A percentile compares a stretch with the other conserved stretches of the same genome.
These are phyloP conservation scores for Coreoperca whiteheadi DNA, from an alignment of 2,113 vertebrate genomes.

Conservation along the genomic window DNA sequence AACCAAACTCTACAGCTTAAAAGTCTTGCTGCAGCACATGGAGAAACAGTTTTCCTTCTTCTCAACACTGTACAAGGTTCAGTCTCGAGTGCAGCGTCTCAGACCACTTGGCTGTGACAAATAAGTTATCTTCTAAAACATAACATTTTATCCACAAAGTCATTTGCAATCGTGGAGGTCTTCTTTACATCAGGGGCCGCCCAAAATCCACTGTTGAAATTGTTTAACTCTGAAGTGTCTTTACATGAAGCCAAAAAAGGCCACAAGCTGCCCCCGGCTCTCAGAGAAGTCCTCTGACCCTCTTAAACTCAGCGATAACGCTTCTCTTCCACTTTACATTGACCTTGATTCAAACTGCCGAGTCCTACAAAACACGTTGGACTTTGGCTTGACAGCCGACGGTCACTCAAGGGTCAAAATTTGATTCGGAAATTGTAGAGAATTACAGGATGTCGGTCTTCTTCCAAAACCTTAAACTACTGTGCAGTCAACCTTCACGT, in stretches of 20 bases:
- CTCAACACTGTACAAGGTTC: background rate
- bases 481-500: no score
- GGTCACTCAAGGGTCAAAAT: no score
- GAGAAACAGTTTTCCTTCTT: constrained; percentile 6
- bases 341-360: background rate
- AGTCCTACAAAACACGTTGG: no score
- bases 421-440: no score
- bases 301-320: background rate
- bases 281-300: constrained; percentile 30
- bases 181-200: background rate
- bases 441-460: no score
- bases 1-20: constrained; percentile 1
- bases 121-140: constrained; percentile 33
- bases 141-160: background rate
- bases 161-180: background rate
- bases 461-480: no score
- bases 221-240: constrained; percentile 37
- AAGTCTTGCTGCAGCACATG: background rate
- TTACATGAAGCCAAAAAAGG: constrained; percentile 31
- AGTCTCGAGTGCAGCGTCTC: background rate
- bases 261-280: constrained; percentile 11
- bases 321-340: background rate
- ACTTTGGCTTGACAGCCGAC: no score
- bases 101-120: constrained; percentile 26
- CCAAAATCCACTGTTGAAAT: constrained; percentile 16